Base-by-base conservation (phyloP, 1,140 invertebrate genomes). In the Drosophila tani region DNA sequence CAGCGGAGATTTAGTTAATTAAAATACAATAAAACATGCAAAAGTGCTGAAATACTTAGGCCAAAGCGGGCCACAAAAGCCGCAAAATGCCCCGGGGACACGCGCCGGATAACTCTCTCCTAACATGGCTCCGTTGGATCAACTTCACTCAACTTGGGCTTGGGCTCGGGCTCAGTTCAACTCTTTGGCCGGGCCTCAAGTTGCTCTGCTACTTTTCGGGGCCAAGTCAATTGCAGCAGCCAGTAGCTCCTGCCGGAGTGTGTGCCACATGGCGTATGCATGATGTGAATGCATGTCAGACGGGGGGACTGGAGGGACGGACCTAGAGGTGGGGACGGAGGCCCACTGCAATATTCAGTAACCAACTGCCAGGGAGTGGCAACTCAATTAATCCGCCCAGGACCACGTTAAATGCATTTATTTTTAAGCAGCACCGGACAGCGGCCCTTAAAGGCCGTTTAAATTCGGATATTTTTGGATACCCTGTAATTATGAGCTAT, bases 21-120 rank as follows among this genome's bases (percentile, higher is more conserved):
- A 87, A 87, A 87, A 88, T 75, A 87, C 84, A 87, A 88, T 87
- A 84, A 87, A 84, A 88, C 87, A 87, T 87, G 81, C 84, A 87
- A 63, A 80, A 68, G 69, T 71, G 67, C 69, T 60, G 69, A 55
- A 67, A 70, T 68, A 70, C 67, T 70, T 70, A 55, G 63, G 47
- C 58, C 65, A 67, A 53, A 38, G 63, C 19, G 35, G 40, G 63
- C 67, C 67, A 50, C 67, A 70, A 68, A 68, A 70, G 69, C 69
- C 69, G 35, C 69, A 73, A 71, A 73, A 73, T 70, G 63, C 67
- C 67, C 63, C 63, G 17, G 62, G 63, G 62, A 53, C 49, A 45
- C 46, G 38, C 41, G 58, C 41, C n/a, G 38, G 24, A 45, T 59
- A 63, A 41, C 60, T 40, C 60, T 41, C 24, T 57, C 8, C 41